Evolutionary conservation across 2,888 invertebrate genomes (phyloP).

Genomic region (Mycalesis mineus): DNA sequence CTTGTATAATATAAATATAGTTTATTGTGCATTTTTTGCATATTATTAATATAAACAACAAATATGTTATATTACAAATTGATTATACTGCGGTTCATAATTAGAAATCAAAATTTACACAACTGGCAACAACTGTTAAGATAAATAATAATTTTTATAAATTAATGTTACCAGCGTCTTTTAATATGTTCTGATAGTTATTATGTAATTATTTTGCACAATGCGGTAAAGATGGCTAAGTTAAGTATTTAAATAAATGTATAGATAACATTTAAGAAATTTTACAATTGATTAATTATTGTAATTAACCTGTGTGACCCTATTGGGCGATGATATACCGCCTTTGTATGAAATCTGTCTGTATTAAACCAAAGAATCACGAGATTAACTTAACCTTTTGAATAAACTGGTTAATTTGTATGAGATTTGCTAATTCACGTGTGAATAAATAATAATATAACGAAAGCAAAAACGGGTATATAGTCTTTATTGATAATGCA

Average conservation of each 20-base stretch:
- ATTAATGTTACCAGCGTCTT: constrained; percentile 22
- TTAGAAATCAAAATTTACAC: neutral
- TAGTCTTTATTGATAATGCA: no score
- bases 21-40: no score
- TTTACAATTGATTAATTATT: neutral
- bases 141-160: constrained; percentile 3
- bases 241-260: neutral
- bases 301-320: neutral
- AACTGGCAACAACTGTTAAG: neutral
- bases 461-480: no score
- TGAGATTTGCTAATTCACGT: neutral
- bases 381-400: neutral
- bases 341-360: neutral
- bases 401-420: neutral
- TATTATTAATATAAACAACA: no score
- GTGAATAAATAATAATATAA: neutral
- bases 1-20: neutral
- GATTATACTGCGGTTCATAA: neutral
- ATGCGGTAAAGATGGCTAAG: neutral
- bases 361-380: constrained; percentile 1
- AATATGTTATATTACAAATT: neutral
- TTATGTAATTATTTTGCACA: constrained; percentile 1
- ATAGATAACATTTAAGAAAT: neutral
- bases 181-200: constrained; percentile 10
- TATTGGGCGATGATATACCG: neutral